phyloP scores from a whole-genome alignment of 2,113 vertebrate species.

The Dermatemys mawii region DNA sequence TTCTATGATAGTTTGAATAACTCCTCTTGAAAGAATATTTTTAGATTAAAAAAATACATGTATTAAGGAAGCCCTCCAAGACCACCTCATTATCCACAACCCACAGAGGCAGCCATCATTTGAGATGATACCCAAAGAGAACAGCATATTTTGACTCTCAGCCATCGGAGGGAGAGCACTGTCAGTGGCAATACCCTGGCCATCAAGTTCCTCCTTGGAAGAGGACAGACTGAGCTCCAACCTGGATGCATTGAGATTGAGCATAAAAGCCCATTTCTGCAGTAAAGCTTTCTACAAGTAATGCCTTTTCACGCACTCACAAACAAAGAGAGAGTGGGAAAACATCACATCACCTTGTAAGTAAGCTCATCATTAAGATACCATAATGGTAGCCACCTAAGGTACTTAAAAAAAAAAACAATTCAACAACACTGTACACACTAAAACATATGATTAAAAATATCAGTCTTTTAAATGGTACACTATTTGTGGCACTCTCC shows the following conservation, averaged over 20 bases:
- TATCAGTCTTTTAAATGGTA: neutral
- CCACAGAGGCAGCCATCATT: constrained; percentile 19
- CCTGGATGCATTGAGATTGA: neutral
- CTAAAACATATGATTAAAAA: constrained; percentile 17
- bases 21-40: neutral
- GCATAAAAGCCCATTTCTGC: constrained; percentile 12
- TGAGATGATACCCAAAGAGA: neutral
- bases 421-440: neutral
- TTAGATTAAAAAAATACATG: neutral
- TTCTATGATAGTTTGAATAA: neutral
- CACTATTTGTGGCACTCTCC: neutral
- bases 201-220: constrained; percentile 4
- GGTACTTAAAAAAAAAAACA: neutral
- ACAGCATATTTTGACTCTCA: neutral
- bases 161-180: neutral
- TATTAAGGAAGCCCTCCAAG: neutral
- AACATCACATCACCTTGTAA: neutral
- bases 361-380: neutral
- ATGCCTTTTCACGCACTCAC: neutral
- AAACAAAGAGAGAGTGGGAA: neutral
- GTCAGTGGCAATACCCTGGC: neutral
- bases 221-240: neutral
- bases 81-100: neutral
- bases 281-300: neutral
- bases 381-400: neutral